Evolutionary conservation across 2,113 vertebrate species (phyloP).

Genomic region (Neodontobutis hainanensis): DNA sequence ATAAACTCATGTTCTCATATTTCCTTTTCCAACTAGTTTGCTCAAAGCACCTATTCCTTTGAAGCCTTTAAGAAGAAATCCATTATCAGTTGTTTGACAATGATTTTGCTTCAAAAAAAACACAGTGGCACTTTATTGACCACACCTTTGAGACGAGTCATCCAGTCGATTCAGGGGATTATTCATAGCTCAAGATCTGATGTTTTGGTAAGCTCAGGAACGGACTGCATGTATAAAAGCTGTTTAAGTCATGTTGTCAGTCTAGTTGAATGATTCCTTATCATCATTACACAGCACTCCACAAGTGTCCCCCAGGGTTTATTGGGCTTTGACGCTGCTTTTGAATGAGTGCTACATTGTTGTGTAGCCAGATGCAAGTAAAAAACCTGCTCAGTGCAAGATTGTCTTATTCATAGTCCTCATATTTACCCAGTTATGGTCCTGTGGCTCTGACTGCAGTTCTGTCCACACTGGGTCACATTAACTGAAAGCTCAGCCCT

Average conservation of each 20-base stretch:
- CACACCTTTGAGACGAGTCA: not conserved
- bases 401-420: no score
- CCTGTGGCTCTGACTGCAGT: no score
- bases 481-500: no score
- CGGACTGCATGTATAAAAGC: not conserved
- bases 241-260: no score
- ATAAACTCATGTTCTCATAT: no score
- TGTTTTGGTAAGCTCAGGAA: not conserved
- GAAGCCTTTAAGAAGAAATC: not conserved
- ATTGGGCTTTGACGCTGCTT: slow-evolving; percentile 5
- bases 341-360: not conserved
- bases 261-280: not conserved
- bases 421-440: no score
- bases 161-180: not conserved
- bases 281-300: slow-evolving; percentile 8
- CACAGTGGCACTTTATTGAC: no score
- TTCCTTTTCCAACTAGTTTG: not conserved
- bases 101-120: not conserved
- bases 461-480: no score
- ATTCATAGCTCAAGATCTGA: not conserved
- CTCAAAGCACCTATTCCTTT: not conserved
- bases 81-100: not conserved
- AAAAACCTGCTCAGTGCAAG: not conserved
- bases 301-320: slow-evolving; percentile 10
- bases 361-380: not conserved